Base-by-base conservation (phyloP, 2,113 vertebrate species). In the Dicentrarchus labrax region DNA sequence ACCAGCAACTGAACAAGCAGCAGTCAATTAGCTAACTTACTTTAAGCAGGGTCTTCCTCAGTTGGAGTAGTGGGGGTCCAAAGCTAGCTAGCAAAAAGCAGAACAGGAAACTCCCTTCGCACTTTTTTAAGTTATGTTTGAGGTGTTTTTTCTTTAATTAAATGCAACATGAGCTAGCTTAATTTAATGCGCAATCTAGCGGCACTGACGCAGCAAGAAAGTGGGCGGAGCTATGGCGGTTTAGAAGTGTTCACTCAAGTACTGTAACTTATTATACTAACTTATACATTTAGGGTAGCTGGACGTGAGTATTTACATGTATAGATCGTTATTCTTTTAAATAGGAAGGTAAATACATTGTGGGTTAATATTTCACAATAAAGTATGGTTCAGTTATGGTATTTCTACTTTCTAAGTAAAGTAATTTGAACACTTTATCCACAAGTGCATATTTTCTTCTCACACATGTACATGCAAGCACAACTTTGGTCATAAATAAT, bases 401-500 rank as follows among this genome's bases (percentile, higher is more conserved):
- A 24, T 66, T 54, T 53, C 21, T 51, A 8, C n/a, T 56, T n/a
- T 48, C 56, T 8, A 51, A 22, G 17, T 22, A 16, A 6, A 72
- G 61, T 21, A 62, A 66, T 68, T 47, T 12, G 17, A 64, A 62
- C 15, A 43, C 22, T 39, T 80, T 2, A 48, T 69, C 45, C 4
- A 2, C 21, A 41, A 6, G 50, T 43, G 41, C 61, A n/a, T 73
- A 11, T 69, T 76, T 71, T 36, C 65, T 11, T 47, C 50, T n/a
- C 50, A 62, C 54, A 47, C 70, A 38, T 43, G 54, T 36, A 6
- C 56, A 36, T 53, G 60, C 43, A 88, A 80, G 78, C 47, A 84
- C 38, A 67, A 19, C 38, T 30, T 30, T 30, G 30, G 4, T 69
- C 53, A 62, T 61, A 70, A 81, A 86, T 87, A 85, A 90, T 83